Conservation (phyloP, 30 jellyfish, hydroid and myxozoan species). For the Turritopsis dohrnii region DNA sequence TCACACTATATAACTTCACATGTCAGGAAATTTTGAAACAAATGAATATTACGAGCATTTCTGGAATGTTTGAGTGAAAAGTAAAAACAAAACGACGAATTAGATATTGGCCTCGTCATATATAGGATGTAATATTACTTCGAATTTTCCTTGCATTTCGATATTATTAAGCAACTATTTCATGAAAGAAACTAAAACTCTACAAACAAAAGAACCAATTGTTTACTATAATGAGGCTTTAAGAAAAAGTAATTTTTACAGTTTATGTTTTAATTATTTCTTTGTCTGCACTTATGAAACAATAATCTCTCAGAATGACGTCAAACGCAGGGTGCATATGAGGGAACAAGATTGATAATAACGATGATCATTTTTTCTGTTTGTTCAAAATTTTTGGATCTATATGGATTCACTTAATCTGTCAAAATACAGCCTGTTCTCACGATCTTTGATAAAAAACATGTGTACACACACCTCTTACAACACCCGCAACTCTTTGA, state of each 20-base stretch:
- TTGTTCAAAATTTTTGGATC: background rate
- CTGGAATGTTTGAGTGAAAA: background rate
- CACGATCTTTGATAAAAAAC: background rate
- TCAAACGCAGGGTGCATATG: background rate
- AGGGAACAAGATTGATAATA: background rate
- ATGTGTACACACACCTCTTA: background rate
- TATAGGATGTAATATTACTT: background rate
- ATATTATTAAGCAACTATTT: background rate
- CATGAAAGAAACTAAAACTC: too few relatives aligned
- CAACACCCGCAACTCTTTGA: background rate
- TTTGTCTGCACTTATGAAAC: background rate
- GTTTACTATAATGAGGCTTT: background rate
- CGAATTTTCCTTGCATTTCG: background rate
- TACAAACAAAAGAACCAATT: background rate
- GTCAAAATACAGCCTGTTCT: background rate
- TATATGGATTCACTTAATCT: background rate
- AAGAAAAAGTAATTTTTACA: background rate
- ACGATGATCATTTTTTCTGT: too few relatives aligned
- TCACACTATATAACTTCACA: too few relatives aligned
- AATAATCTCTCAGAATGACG: background rate
- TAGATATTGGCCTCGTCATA: background rate
- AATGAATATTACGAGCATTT: too few relatives aligned
- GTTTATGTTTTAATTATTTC: background rate
- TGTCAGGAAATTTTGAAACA: background rate
- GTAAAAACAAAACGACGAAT: too few relatives aligned